phyloP scores from a whole-genome alignment of 2,888 invertebrate species.

The Hirudinaria manillensis region DNA sequence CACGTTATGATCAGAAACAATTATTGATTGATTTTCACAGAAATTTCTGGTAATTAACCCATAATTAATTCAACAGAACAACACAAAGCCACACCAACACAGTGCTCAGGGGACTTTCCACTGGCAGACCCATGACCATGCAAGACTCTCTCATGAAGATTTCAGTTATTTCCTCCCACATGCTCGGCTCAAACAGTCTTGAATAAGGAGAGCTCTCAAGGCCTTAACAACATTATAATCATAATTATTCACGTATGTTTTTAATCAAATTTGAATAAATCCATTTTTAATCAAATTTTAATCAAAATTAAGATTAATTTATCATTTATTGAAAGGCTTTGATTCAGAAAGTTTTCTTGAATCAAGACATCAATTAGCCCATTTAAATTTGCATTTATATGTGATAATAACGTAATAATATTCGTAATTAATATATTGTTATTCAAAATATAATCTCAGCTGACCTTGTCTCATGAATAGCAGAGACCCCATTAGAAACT shows the following conservation, averaged over 20 bases:
- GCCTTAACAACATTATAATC: neutral
- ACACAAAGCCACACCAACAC: conserved; percentile 59
- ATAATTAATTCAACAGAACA: too few species aligned
- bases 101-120: conserved; percentile 81
- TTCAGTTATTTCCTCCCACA: conserved; percentile 81
- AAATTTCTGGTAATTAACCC: too few species aligned
- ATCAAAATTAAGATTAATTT: too few species aligned
- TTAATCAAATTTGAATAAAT: neutral
- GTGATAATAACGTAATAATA: neutral
- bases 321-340: too few species aligned
- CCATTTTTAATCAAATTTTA: too few species aligned
- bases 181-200: conserved; percentile 64
- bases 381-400: too few species aligned
- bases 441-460: neutral
- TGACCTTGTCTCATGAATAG: conserved; percentile 70
- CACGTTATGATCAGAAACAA: too few species aligned
- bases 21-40: too few species aligned
- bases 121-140: conserved; percentile 77
- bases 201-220: conserved; percentile 73
- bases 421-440: neutral
- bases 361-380: too few species aligned
- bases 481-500: conserved; percentile 77
- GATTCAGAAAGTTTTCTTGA: too few species aligned
- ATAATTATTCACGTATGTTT: neutral
- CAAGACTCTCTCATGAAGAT: conserved; percentile 88